phyloP scores from a whole-genome alignment of 2,113 vertebrate genomes.

The Microcebus lehilahytsara region DNA sequence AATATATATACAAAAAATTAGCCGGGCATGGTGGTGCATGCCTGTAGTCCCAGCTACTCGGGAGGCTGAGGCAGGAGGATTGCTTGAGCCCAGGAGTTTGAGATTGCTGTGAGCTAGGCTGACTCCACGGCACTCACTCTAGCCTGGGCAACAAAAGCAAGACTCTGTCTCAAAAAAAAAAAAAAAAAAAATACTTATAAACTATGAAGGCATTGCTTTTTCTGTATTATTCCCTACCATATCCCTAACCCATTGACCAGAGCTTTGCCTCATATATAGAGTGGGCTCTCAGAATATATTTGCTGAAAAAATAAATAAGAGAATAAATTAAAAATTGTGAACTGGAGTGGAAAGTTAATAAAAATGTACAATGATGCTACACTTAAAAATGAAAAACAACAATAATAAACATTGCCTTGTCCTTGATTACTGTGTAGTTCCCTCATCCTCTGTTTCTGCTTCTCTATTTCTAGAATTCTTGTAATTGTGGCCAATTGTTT shows the following conservation, averaged over 20 bases:
- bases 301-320: not conserved
- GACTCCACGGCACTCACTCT: too few relatives aligned
- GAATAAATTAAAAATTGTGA: not conserved
- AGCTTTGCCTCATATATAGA: not conserved
- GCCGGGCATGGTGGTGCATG: too few relatives aligned
- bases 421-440: not conserved
- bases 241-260: not conserved
- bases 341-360: not conserved
- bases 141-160: too few relatives aligned
- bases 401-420: not conserved
- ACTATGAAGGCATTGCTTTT: not conserved
- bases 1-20: too few relatives aligned
- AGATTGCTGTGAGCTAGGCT: too few relatives aligned
- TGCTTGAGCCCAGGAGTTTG: too few relatives aligned
- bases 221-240: not conserved
- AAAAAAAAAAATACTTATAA: too few relatives aligned
- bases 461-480: conserved; percentile 24
- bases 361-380: not conserved
- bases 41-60: too few relatives aligned
- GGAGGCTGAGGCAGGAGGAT: too few relatives aligned
- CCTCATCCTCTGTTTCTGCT: not conserved
- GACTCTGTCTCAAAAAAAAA: too few relatives aligned
- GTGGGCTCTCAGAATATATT: not conserved
- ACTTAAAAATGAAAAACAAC: not conserved
- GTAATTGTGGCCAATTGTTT: not conserved